These are phyloP conservation scores for Drosophila nasuta DNA, from an alignment of 1,140 invertebrate genomes.

Conservation along the genomic window DNA sequence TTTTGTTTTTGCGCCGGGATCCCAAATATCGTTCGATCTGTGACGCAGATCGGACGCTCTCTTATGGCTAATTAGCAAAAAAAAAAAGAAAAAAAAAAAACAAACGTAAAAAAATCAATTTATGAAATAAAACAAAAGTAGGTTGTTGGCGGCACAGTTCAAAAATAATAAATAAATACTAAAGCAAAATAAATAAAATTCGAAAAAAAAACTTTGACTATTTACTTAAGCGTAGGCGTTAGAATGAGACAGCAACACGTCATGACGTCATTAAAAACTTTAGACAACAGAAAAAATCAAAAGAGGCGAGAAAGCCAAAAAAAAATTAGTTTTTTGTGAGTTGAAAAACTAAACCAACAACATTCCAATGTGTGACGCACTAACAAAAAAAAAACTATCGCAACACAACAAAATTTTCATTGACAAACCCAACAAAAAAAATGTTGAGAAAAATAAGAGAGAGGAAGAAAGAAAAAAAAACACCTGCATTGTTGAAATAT, in stretches of 20 bases:
- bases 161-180: slow-evolving; percentile 22
- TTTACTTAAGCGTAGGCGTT: slow-evolving; percentile 8
- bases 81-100: not conserved
- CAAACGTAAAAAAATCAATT: slow-evolving; percentile 16
- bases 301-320: slow-evolving; percentile 8
- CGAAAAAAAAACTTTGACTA: slow-evolving; percentile 4
- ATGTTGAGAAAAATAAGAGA: not conserved
- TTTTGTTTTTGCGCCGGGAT: not conserved
- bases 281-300: not conserved
- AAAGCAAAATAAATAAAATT: slow-evolving; percentile 7
- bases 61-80: slow-evolving; percentile 35
- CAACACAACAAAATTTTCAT: slow-evolving; percentile 52
- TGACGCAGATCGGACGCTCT: slow-evolving; percentile 32
- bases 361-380: slow-evolving; percentile 73
- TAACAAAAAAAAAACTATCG: not conserved
- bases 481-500: slow-evolving; percentile 13
- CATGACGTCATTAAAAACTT: slow-evolving; percentile 15
- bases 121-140: slow-evolving; percentile 20
- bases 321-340: not conserved
- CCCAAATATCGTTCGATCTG: slow-evolving; percentile 13
- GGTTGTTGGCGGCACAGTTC: slow-evolving; percentile 37
- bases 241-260: not conserved
- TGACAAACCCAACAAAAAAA: slow-evolving; percentile 41
- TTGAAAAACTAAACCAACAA: slow-evolving; percentile 64
- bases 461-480: not conserved